A percentile compares a stretch with the other conserved stretches of the same genome.
These are phyloP conservation scores for Speoplatyrhinus poulsoni DNA, from an alignment of 2,113 vertebrate species.

Conservation along the genomic window DNA sequence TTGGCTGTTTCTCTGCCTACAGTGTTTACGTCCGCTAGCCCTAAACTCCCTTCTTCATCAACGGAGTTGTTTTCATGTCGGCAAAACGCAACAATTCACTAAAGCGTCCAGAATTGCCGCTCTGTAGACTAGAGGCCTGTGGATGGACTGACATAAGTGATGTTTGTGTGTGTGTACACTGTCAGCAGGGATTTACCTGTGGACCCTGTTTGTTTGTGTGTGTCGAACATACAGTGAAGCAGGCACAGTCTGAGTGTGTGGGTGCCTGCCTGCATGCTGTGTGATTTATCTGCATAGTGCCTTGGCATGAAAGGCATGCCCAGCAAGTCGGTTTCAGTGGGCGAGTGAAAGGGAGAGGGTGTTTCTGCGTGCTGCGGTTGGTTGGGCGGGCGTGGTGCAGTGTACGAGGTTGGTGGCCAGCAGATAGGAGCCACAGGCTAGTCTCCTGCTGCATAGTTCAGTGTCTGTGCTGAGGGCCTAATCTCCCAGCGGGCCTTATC, in stretches of 20 bases:
- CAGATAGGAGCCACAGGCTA: constrained; percentile 39
- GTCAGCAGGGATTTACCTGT: not conserved
- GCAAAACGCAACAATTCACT: no score
- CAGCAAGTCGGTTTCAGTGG: constrained; percentile 30
- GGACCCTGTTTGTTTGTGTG: not conserved
- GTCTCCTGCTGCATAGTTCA: constrained; percentile 33
- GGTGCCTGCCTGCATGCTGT: not conserved
- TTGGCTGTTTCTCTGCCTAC: no score
- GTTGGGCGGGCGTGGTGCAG: constrained; percentile 45
- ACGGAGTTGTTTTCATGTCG: no score
- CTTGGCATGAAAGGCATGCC: constrained; percentile 19
- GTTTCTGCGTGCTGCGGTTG: constrained; percentile 16
- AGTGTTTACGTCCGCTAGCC: no score
- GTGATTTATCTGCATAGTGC: not conserved
- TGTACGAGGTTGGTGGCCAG: constrained; percentile 20
- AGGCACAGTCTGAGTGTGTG: not conserved
- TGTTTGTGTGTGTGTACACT: not conserved
- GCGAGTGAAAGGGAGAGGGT: constrained; percentile 49
- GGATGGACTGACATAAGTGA: no score
- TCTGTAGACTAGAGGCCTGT: no score
- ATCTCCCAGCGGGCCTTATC: constrained; percentile 48
- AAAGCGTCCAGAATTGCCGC: no score
- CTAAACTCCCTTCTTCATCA: no score
- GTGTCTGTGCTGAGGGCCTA: constrained; percentile 24
- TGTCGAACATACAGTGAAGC: not conserved